These are phyloP conservation scores for Chloebia gouldiae DNA, from an alignment of 2,113 vertebrate species.

Conservation along the genomic window DNA sequence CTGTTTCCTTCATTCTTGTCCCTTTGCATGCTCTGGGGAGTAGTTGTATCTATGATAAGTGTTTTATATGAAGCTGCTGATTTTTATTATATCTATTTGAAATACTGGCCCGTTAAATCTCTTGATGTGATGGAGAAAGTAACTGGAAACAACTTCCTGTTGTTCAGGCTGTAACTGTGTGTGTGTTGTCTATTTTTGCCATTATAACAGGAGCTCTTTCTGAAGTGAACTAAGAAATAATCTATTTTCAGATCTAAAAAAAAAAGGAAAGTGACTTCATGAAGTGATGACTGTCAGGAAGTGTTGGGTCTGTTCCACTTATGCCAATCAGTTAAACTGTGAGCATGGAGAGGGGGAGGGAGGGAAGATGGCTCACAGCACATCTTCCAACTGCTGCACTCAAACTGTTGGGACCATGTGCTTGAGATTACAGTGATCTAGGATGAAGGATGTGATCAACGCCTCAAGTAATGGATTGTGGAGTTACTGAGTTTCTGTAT, in stretches of 20 bases:
- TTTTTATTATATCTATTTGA: background rate
- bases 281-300: background rate
- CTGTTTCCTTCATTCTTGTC: background rate
- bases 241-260: background rate
- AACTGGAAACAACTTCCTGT: background rate
- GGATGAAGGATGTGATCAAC: background rate
- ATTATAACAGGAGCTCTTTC: background rate
- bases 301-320: slow-evolving; percentile 37
- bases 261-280: background rate
- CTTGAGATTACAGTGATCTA: background rate
- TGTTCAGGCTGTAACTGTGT: background rate
- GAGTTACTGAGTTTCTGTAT: background rate
- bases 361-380: background rate
- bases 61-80: background rate
- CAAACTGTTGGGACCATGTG: slow-evolving; percentile 12
- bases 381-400: background rate
- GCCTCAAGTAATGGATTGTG: background rate
- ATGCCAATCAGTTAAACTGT: background rate
- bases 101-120: background rate
- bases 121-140: background rate
- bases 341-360: background rate
- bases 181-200: background rate
- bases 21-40: background rate
- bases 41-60: too few species aligned
- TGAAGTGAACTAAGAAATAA: background rate